A percentile compares a stretch with the other conserved stretches of the same genome.
phyloP scores from a whole-genome alignment of 2,888 invertebrate species.

The Cantharis lateralis region DNA sequence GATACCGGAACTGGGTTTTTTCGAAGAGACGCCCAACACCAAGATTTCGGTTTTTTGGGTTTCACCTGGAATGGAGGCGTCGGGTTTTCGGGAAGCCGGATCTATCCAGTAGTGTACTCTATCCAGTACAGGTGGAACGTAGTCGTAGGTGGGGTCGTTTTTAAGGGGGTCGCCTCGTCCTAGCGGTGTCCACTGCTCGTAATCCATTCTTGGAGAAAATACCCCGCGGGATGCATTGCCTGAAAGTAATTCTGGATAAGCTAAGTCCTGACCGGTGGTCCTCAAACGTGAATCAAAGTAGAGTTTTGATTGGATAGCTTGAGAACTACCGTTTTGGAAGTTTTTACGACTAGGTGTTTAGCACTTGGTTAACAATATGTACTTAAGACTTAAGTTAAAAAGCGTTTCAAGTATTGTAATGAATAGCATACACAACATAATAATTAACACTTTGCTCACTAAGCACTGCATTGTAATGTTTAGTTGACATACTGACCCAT shows the following conservation, averaged over 20 bases:
- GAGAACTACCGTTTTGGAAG: background rate
- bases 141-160: constrained; percentile 84
- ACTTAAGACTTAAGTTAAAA: background rate
- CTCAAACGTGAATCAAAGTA: too few relatives aligned
- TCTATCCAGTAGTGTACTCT: constrained; percentile 82
- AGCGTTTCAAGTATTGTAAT: background rate
- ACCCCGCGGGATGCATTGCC: constrained; percentile 51
- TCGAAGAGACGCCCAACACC: constrained; percentile 70
- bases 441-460: constrained; percentile 9
- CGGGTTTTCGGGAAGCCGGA: constrained; percentile 63
- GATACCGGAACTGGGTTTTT: constrained; percentile 64
- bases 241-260: constrained; percentile 12
- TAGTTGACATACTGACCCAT: constrained; percentile 43
- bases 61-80: constrained; percentile 59
- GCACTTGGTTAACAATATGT: background rate
- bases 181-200: constrained; percentile 84
- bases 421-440: constrained; percentile 8
- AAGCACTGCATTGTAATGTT: constrained; percentile 27
- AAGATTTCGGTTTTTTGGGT: constrained; percentile 69
- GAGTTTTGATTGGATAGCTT: background rate
- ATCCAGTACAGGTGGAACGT: constrained; percentile 80
- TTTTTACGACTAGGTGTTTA: background rate
- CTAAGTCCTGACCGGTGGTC: background rate
- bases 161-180: constrained; percentile 81
- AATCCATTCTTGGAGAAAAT: constrained; percentile 78